phyloP scores from a whole-genome alignment of 1,140 invertebrate species.

The Magallana angulata region DNA sequence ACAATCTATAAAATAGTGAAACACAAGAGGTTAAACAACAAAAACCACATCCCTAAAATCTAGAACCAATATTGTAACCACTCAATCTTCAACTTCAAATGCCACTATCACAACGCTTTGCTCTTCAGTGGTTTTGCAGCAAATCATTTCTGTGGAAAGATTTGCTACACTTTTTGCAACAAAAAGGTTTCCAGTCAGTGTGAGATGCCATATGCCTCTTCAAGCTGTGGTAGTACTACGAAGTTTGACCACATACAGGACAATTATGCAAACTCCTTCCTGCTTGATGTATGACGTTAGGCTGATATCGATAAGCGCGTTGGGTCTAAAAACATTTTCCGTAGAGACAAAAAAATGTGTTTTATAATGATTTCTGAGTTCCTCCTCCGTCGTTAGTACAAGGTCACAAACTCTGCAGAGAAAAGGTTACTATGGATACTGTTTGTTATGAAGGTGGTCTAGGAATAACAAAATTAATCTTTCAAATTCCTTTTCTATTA shows the following conservation, averaged over 20 bases:
- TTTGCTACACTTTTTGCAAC: neutral
- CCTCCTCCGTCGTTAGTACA: neutral
- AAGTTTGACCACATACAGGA: neutral
- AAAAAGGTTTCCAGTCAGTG: neutral
- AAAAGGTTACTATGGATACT: neutral
- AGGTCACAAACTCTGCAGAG: neutral
- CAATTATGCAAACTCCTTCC: no score
- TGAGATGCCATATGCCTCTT: conserved; percentile 33
- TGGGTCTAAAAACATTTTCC: neutral
- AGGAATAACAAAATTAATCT: neutral
- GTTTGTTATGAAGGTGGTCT: neutral
- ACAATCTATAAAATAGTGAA: no score
- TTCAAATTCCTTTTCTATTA: neutral
- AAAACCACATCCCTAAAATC: no score
- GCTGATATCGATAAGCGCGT: conserved; percentile 5
- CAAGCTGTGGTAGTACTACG: neutral
- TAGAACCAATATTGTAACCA: no score
- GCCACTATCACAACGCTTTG: neutral
- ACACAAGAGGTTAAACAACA: no score
- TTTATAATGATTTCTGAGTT: conserved; percentile 25
- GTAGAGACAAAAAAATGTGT: neutral
- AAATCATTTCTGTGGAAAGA: neutral
- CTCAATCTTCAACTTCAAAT: no score
- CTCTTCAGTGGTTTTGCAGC: conserved; percentile 5
- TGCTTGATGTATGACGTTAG: no score